Evolutionary conservation across 2,888 invertebrate species (phyloP).

Genomic region (Rhagophthalmus giganteus): DNA sequence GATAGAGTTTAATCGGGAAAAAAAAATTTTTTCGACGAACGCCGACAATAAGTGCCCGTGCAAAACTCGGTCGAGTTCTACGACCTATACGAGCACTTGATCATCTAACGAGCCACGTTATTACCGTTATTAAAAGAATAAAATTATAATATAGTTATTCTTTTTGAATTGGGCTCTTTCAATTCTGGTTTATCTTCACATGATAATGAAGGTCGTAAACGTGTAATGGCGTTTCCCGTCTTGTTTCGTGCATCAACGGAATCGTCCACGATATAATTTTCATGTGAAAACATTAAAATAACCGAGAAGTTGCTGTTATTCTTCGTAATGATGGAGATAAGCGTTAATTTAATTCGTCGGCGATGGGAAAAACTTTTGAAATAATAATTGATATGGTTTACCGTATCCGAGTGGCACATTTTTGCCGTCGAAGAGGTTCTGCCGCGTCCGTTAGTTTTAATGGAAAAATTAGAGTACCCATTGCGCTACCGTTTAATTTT

Average conservation of each 20-base stretch:
- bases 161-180: neutral
- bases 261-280: too few species aligned
- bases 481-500: too few species aligned
- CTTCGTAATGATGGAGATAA: neutral
- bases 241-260: neutral
- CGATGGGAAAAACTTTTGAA: neutral
- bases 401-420: neutral
- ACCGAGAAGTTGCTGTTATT: neutral
- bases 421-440: neutral
- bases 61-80: too few species aligned
- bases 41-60: too few species aligned
- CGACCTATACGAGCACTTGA: neutral
- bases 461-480: neutral
- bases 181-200: neutral
- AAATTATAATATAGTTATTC: neutral
- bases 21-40: too few species aligned
- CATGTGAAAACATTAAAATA: too few species aligned
- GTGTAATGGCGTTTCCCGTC: neutral
- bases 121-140: neutral
- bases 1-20: neutral
- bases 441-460: neutral
- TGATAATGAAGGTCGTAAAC: neutral
- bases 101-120: too few species aligned
- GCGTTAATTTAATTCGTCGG: neutral
- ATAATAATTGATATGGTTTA: neutral